Evolutionary conservation across 1,140 invertebrate species (phyloP).

Genomic region (Megalopta genalis): DNA sequence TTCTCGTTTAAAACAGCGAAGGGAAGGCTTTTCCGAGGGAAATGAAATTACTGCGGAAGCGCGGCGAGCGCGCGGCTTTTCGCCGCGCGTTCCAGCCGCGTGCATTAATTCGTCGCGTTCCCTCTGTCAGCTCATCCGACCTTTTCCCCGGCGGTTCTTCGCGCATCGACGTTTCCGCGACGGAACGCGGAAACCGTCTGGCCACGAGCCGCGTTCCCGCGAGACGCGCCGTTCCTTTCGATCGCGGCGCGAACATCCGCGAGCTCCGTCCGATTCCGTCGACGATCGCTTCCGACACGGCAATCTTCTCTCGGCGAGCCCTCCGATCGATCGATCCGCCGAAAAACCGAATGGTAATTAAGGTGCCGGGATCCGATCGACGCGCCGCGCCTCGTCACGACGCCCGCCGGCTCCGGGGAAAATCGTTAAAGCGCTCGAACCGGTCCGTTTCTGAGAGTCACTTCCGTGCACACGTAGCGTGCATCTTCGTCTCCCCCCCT

Average conservation of each 20-base stretch:
- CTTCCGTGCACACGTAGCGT: no score
- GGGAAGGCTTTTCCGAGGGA: background rate
- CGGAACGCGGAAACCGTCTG: no score
- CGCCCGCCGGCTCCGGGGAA: background rate
- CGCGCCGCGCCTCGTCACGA: background rate
- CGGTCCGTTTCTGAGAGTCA: no score
- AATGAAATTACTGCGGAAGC: slow-evolving; percentile 14
- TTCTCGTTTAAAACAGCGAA: slow-evolving; percentile 14
- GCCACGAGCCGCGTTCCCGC: no score
- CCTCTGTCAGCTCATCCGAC: background rate
- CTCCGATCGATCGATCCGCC: no score
- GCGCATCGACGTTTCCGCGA: background rate
- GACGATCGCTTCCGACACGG: background rate
- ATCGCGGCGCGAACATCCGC: background rate
- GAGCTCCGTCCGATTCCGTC: no score
- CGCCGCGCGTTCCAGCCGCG: background rate
- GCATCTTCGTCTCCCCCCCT: no score
- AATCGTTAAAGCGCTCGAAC: no score
- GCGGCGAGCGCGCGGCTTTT: no score
- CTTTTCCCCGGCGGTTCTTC: background rate
- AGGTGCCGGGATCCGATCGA: background rate
- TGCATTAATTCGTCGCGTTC: background rate
- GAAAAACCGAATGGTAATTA: background rate
- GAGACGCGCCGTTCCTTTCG: no score
- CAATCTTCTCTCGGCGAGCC: no score